These are phyloP conservation scores for Apaloderma vittatum DNA, from an alignment of 2,113 vertebrate species.

Conservation along the genomic window DNA sequence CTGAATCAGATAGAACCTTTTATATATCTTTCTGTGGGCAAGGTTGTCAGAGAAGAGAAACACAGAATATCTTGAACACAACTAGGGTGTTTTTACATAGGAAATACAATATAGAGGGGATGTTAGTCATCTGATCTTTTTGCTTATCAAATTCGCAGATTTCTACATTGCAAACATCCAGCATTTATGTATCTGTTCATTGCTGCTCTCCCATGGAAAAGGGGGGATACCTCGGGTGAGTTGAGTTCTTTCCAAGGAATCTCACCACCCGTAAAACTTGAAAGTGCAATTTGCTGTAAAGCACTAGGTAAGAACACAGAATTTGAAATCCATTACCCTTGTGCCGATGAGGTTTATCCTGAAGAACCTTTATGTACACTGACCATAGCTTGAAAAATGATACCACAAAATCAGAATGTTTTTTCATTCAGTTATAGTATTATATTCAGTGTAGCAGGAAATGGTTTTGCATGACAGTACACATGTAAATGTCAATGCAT, in stretches of 20 bases:
- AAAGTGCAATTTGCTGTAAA: constrained; percentile 65
- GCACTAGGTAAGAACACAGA: constrained; percentile 44
- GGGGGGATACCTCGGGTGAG: neutral
- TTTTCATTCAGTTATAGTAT: constrained; percentile 70
- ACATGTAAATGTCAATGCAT: constrained; percentile 90
- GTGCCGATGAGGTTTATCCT: constrained; percentile 65
- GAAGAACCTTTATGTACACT: constrained; percentile 74
- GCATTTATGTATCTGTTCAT: constrained; percentile 42
- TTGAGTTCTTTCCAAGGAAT: constrained; percentile 44
- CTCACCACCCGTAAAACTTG: constrained; percentile 28
- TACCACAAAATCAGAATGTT: constrained; percentile 71
- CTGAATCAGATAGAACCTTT: neutral
- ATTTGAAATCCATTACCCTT: constrained; percentile 67
- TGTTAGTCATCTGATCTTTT: constrained; percentile 32
- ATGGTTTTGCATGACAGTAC: constrained; percentile 88
- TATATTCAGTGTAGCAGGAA: constrained; percentile 85
- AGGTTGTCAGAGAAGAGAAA: neutral
- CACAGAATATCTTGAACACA: constrained; percentile 6
- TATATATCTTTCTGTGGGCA: neutral
- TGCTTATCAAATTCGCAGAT: neutral
- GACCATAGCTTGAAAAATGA: constrained; percentile 75
- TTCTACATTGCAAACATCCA: constrained; percentile 52
- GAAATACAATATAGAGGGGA: neutral
- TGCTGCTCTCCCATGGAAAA: constrained; percentile 7
- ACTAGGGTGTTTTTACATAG: neutral